Conservation (phyloP, 2,797 vertebrate genomes). For the Malurus splendens region DNA sequence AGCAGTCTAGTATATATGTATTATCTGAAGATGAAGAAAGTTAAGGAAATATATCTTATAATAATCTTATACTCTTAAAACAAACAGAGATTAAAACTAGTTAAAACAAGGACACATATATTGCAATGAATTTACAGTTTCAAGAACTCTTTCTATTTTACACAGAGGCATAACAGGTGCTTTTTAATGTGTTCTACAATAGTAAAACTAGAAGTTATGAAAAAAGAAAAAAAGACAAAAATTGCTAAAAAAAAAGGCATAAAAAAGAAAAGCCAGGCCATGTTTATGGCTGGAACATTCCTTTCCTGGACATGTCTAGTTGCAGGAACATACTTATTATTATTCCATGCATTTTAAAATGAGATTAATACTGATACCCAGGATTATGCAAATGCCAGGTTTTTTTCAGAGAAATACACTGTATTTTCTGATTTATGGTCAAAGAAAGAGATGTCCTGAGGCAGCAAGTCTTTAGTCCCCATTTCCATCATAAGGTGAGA, state of each 20-base stretch:
- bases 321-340: not conserved
- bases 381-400: not conserved
- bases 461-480: not conserved
- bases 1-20: not conserved
- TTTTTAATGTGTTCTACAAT: not conserved
- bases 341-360: not conserved
- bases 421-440: not conserved
- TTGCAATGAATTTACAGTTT: not conserved
- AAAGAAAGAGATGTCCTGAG: not conserved
- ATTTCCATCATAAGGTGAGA: not conserved
- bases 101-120: not conserved
- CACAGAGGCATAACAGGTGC: not conserved
- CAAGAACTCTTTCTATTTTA: not conserved
- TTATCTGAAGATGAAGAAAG: not conserved
- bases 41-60: not conserved
- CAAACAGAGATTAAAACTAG: not conserved
- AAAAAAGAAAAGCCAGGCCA: not conserved
- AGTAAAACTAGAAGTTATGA: not conserved
- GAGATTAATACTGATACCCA: not conserved
- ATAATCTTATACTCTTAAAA: not conserved
- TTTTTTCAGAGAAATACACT: not conserved
- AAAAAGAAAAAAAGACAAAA: not conserved
- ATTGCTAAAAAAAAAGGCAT: not conserved
- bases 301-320: not conserved
- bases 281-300: not conserved